These are phyloP conservation scores for Agrochola lota DNA, from an alignment of 2,888 invertebrate species.

Conservation along the genomic window DNA sequence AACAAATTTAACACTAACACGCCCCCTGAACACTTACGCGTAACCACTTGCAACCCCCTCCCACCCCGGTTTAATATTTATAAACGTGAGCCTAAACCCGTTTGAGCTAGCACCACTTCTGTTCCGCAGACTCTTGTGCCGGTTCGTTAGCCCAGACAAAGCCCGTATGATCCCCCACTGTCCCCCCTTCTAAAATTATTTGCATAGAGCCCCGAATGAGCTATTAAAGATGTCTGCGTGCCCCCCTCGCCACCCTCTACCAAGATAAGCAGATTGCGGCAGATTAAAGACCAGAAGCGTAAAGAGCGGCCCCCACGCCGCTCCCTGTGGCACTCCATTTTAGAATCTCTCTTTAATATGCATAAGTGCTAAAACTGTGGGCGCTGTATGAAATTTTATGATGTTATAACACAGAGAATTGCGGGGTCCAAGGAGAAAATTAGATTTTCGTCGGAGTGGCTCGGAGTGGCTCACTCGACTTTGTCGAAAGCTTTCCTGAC, in stretches of 20 bases:
- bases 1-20: constrained; percentile 75
- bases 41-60: constrained; percentile 78
- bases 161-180: constrained; percentile 87
- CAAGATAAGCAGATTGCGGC: constrained; percentile 90
- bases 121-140: constrained; percentile 87
- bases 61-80: constrained; percentile 86
- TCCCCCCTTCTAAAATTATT: constrained; percentile 86
- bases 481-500: constrained; percentile 86
- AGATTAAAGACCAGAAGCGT: constrained; percentile 90
- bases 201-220: constrained; percentile 90
- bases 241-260: constrained; percentile 80
- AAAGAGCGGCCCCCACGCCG: constrained; percentile 80
- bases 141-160: constrained; percentile 90
- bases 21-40: constrained; percentile 82
- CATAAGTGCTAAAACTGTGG: constrained; percentile 85
- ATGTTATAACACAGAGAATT: constrained; percentile 81
- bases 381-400: constrained; percentile 83
- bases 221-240: constrained; percentile 89
- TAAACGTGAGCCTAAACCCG: constrained; percentile 83
- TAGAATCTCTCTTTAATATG: constrained; percentile 82
- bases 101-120: constrained; percentile 87
- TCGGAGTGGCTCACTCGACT: constrained; percentile 85
- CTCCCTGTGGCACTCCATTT: constrained; percentile 80
- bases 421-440: constrained; percentile 87
- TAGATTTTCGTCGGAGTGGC: constrained; percentile 87